Conservation (phyloP, 2,888 invertebrate species). For the Polydrusus cervinus region DNA sequence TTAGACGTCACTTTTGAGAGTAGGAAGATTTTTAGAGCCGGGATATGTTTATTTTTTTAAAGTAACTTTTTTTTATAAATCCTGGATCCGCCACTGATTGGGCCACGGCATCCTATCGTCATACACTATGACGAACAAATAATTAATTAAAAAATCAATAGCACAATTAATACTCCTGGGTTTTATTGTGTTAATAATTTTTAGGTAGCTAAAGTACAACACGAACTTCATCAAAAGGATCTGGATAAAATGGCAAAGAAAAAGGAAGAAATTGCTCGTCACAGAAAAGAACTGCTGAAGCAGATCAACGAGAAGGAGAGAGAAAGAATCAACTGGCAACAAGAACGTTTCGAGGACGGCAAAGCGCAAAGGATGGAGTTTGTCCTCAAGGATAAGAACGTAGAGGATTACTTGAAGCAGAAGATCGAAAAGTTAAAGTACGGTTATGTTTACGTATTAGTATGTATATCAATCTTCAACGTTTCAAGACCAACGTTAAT, state of each 20-base stretch:
- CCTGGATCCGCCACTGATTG: too few relatives aligned
- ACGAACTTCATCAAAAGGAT: constrained; percentile 67
- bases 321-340: constrained; percentile 76
- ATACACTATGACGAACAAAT: too few relatives aligned
- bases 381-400: constrained; percentile 73
- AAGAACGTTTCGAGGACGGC: constrained; percentile 80
- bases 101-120: too few relatives aligned
- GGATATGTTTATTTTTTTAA: too few relatives aligned
- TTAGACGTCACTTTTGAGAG: too few relatives aligned
- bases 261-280: constrained; percentile 71
- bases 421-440: constrained; percentile 77
- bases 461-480: not conserved
- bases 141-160: too few relatives aligned
- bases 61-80: too few relatives aligned
- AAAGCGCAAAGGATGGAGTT: constrained; percentile 77
- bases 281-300: constrained; percentile 78
- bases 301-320: constrained; percentile 83
- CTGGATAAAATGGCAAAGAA: constrained; percentile 69
- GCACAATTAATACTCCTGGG: too few relatives aligned
- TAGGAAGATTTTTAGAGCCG: too few relatives aligned
- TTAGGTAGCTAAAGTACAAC: constrained; percentile 74
- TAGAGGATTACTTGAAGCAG: constrained; percentile 72
- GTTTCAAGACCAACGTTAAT: too few relatives aligned
- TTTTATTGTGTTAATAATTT: constrained; percentile 32
- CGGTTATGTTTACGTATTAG: constrained; percentile 24